A percentile compares a stretch with the other conserved stretches of the same genome.
These are phyloP conservation scores for Oenanthe melanoleuca DNA, from an alignment of 2,113 vertebrate genomes.

Conservation along the genomic window DNA sequence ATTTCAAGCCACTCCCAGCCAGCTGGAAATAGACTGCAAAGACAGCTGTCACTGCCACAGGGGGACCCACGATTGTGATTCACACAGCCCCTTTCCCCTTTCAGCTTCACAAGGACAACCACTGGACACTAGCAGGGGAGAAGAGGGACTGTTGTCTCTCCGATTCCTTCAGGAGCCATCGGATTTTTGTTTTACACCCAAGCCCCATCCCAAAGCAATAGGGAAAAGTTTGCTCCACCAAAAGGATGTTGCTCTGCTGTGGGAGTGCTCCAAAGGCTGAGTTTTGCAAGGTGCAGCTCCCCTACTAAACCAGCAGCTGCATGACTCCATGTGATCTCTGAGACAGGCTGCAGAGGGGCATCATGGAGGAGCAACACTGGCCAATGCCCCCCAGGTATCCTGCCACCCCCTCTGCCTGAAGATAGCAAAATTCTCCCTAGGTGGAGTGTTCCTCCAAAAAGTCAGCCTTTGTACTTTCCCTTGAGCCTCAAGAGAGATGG, in stretches of 20 bases:
- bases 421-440: neutral
- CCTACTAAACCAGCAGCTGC: neutral
- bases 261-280: neutral
- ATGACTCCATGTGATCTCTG: neutral
- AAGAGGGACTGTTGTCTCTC: neutral
- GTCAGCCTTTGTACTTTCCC: neutral
- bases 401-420: neutral
- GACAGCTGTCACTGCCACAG: rapidly evolving
- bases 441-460: neutral
- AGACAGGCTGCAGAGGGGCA: neutral
- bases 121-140: neutral
- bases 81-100: neutral
- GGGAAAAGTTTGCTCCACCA: neutral
- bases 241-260: neutral
- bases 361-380: rapidly evolving
- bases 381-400: neutral
- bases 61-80: neutral
- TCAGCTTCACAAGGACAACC: rapidly evolving
- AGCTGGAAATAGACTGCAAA: neutral
- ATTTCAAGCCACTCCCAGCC: neutral
- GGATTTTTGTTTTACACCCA: neutral
- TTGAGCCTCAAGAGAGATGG: neutral
- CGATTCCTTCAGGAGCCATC: neutral
- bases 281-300: neutral
- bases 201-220: neutral